A percentile compares a stretch with the other conserved stretches of the same genome.
These are phyloP conservation scores for Zonitis immaculata DNA, from an alignment of 2,888 invertebrate species.

Conservation along the genomic window DNA sequence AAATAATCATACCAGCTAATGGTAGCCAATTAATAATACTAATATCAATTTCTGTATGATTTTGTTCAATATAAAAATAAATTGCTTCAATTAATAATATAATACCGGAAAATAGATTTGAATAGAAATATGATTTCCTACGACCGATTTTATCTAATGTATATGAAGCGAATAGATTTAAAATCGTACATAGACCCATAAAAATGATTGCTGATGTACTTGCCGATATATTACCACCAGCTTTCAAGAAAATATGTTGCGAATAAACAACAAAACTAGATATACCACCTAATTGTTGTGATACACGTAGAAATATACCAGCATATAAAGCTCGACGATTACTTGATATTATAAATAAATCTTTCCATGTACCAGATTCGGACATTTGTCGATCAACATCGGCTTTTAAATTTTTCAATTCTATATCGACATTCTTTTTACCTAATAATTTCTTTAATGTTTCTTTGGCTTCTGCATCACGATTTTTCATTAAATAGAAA, in stretches of 20 bases:
- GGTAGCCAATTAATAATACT: slow-evolving; percentile 35
- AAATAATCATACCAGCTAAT: slow-evolving; percentile 35
- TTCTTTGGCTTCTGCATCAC: slow-evolving; percentile 28
- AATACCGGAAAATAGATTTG: slow-evolving; percentile 27
- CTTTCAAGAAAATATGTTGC: slow-evolving; percentile 39
- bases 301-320: slow-evolving; percentile 33
- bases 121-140: slow-evolving; percentile 28
- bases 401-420: slow-evolving; percentile 27
- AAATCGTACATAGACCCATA: slow-evolving; percentile 19
- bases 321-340: slow-evolving; percentile 36
- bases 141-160: slow-evolving; percentile 29
- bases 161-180: slow-evolving; percentile 27
- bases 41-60: slow-evolving; percentile 25
- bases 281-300: slow-evolving; percentile 39
- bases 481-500: slow-evolving; percentile 31
- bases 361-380: slow-evolving; percentile 37
- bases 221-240: slow-evolving; percentile 37
- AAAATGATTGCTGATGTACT: slow-evolving; percentile 33
- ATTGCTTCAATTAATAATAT: slow-evolving; percentile 25
- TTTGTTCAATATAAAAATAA: slow-evolving; percentile 32
- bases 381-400: slow-evolving; percentile 38
- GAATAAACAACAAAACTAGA: slow-evolving; percentile 33
- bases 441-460: slow-evolving; percentile 30
- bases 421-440: slow-evolving; percentile 29
- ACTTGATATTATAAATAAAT: slow-evolving; percentile 32